Conservation (phyloP, 2,797 vertebrate genomes). For the Tragopan temminckii region DNA sequence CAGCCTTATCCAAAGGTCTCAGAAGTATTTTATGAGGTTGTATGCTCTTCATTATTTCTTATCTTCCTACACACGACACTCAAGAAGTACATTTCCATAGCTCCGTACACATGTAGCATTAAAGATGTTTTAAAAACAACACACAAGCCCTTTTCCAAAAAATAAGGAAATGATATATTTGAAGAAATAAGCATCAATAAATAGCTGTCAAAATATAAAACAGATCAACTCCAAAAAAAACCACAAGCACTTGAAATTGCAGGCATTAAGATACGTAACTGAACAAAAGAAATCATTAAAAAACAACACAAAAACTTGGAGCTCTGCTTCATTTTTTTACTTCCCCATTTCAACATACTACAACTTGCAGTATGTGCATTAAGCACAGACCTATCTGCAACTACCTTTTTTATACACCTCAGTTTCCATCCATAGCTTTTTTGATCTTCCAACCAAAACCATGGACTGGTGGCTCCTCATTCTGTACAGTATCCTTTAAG, state of each 20-base stretch:
- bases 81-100: rapidly evolving
- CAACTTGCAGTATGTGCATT: background rate
- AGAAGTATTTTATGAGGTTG: rapidly evolving
- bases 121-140: background rate
- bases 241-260: background rate
- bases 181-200: background rate
- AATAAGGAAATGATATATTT: background rate
- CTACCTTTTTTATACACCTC: background rate
- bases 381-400: background rate
- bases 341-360: background rate
- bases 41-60: rapidly evolving
- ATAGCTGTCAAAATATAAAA: background rate
- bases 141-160: background rate
- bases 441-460: background rate
- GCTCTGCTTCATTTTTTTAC: background rate
- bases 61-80: rapidly evolving
- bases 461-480: background rate
- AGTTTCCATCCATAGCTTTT: rapidly evolving
- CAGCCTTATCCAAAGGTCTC: background rate
- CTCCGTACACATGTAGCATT: background rate
- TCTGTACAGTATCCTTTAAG: rapidly evolving
- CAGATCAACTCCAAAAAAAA: background rate
- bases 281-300: background rate
- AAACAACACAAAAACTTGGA: background rate
- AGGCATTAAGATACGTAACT: background rate